A percentile compares a stretch with the other conserved stretches of the same genome.
These are phyloP conservation scores for Otocyon megalotis DNA, from an alignment of 2,113 vertebrate species.

Conservation along the genomic window DNA sequence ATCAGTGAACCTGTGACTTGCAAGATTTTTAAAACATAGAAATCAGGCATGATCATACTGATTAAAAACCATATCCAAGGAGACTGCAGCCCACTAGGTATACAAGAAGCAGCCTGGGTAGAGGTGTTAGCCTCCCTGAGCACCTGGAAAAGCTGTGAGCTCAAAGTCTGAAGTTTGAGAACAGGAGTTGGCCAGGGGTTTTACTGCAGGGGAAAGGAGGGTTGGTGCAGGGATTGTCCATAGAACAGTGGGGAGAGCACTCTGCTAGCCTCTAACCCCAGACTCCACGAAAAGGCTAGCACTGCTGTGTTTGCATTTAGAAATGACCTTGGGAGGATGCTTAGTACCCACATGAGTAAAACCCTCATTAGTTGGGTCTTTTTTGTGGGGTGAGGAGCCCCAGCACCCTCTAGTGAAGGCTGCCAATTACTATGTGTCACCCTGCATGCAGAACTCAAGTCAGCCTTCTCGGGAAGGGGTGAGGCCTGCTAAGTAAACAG, in stretches of 20 bases:
- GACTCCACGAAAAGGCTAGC: neutral
- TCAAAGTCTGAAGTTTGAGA: neutral
- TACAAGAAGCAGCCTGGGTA: too few species aligned
- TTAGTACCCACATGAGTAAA: neutral
- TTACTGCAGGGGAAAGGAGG: neutral
- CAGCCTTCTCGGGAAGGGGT: constrained; percentile 43
- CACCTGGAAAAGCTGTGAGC: neutral
- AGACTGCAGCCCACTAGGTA: neutral
- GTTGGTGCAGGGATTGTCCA: too few species aligned
- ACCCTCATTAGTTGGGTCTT: neutral
- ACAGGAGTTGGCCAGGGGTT: too few species aligned
- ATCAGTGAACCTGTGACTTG: neutral
- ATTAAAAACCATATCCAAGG: neutral
- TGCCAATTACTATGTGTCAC: constrained; percentile 15
- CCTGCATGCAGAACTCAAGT: neutral
- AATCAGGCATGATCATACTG: neutral
- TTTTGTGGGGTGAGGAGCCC: neutral
- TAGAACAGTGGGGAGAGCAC: fast-evolving
- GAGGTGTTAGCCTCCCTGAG: neutral
- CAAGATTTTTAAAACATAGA: neutral
- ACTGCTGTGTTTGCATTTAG: neutral
- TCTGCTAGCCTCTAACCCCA: neutral
- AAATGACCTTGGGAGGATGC: neutral
- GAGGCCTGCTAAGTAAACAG: constrained; percentile 45
- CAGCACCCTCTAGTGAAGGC: neutral